phyloP scores from a whole-genome alignment of 2,113 vertebrate species.

The Piprites chloris region DNA sequence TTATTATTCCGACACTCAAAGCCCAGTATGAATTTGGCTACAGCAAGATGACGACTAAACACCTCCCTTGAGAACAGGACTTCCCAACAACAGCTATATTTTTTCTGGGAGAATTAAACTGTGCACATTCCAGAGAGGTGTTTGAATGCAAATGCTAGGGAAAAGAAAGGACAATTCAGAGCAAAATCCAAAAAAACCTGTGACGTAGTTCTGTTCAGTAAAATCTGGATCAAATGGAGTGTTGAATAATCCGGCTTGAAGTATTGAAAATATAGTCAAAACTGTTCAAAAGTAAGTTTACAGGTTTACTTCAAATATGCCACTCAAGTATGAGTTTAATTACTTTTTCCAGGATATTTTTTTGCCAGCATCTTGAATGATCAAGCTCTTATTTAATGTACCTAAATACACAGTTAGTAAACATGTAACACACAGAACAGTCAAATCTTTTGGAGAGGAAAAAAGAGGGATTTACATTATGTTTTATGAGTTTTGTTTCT shows the following conservation, averaged over 20 bases:
- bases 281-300: background rate
- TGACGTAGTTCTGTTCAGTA: background rate
- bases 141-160: background rate
- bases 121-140: conserved; percentile 2
- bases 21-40: background rate
- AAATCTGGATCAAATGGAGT: rapidly evolving
- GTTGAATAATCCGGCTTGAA: conserved; percentile 4
- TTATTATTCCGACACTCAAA: background rate
- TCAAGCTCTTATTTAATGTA: background rate
- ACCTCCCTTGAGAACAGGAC: background rate
- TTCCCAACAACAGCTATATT: background rate
- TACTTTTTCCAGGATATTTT: background rate
- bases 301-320: conserved; percentile 1
- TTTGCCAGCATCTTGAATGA: background rate
- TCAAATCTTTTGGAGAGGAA: background rate
- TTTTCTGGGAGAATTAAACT: background rate
- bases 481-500: background rate
- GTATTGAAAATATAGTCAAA: background rate
- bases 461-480: background rate
- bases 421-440: background rate
- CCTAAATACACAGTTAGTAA: background rate
- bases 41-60: background rate
- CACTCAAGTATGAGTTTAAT: background rate
- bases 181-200: background rate
- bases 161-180: background rate